phyloP scores from a whole-genome alignment of 2,888 invertebrate genomes.

The Drosophila incognita region DNA sequence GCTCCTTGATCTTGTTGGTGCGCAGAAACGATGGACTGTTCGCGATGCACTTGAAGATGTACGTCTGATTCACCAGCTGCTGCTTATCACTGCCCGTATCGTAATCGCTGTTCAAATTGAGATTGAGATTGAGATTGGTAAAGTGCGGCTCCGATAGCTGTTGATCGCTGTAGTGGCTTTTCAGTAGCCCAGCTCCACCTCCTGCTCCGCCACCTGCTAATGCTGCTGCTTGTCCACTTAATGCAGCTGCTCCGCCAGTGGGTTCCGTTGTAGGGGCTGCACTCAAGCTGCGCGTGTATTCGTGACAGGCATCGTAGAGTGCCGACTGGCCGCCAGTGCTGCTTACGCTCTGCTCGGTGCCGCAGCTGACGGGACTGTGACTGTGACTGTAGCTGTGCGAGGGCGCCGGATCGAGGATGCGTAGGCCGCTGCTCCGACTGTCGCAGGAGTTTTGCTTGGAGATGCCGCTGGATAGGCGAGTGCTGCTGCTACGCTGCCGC shows the following conservation, averaged over 20 bases:
- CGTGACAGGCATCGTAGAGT: constrained; percentile 75
- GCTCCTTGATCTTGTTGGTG: constrained; percentile 84
- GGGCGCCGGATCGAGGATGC: constrained; percentile 59
- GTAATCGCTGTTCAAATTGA: constrained; percentile 69
- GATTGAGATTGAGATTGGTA: constrained; percentile 75
- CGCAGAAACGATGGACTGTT: constrained; percentile 85
- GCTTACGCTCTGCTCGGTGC: constrained; percentile 61
- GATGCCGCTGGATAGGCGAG: constrained; percentile 75
- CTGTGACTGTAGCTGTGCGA: constrained; percentile 71
- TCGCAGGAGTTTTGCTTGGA: constrained; percentile 83
- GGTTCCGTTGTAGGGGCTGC: constrained; percentile 71
- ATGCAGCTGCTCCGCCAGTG: constrained; percentile 48
- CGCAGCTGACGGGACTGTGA: constrained; percentile 74
- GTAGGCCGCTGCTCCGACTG: constrained; percentile 66
- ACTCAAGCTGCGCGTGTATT: constrained; percentile 70
- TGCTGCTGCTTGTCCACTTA: constrained; percentile 41
- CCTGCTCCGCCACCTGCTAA: constrained; percentile 1
- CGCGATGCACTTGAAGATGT: constrained; percentile 85
- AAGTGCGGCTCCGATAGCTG: constrained; percentile 78
- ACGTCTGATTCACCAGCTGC: constrained; percentile 83
- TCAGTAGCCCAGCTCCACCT: constrained; percentile 62
- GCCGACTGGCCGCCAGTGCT: constrained; percentile 71
- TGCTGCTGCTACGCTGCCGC: constrained; percentile 72
- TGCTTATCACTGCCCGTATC: constrained; percentile 81
- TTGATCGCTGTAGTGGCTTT: constrained; percentile 84